Percentiles rank a stretch among this genome's conserved stretches.
Evolutionary conservation across 1,140 invertebrate species (phyloP).

Genomic region (Neodiprion fabricii): DNA sequence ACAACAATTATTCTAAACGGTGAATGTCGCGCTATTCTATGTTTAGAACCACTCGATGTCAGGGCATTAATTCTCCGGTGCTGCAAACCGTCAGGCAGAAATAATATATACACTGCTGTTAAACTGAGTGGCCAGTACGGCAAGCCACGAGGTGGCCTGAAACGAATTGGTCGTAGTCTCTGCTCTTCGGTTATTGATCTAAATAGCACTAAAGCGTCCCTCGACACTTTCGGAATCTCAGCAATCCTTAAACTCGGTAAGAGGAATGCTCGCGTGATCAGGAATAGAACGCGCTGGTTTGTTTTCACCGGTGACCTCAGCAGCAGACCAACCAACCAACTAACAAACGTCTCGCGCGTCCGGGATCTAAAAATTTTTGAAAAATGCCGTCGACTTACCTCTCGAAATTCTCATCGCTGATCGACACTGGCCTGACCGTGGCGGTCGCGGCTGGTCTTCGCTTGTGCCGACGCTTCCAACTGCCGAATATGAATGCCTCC

Average conservation of each 20-base stretch:
- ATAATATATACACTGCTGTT: too few species aligned
- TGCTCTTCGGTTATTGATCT: neutral
- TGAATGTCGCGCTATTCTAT: too few species aligned
- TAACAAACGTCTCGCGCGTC: neutral
- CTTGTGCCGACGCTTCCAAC: conserved; percentile 37
- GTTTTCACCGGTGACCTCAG: neutral
- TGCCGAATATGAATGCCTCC: conserved; percentile 44
- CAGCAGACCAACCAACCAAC: neutral
- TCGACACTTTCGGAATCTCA: neutral
- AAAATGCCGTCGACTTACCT: conserved; percentile 16
- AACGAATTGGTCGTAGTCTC: neutral
- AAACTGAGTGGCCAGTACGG: too few species aligned
- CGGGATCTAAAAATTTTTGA: conserved; percentile 16
- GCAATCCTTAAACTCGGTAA: neutral
- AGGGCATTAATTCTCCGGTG: too few species aligned
- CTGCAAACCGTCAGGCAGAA: too few species aligned
- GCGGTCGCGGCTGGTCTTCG: conserved; percentile 19
- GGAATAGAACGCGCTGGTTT: conserved; percentile 11
- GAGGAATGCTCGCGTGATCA: neutral
- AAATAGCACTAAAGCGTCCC: neutral
- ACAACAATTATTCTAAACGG: neutral
- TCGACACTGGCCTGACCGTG: conserved; percentile 6
- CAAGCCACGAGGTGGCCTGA: neutral
- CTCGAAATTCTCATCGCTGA: neutral
- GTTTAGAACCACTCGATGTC: too few species aligned